phyloP scores from a whole-genome alignment of 2,888 invertebrate species.

The Volucella zonaria region DNA sequence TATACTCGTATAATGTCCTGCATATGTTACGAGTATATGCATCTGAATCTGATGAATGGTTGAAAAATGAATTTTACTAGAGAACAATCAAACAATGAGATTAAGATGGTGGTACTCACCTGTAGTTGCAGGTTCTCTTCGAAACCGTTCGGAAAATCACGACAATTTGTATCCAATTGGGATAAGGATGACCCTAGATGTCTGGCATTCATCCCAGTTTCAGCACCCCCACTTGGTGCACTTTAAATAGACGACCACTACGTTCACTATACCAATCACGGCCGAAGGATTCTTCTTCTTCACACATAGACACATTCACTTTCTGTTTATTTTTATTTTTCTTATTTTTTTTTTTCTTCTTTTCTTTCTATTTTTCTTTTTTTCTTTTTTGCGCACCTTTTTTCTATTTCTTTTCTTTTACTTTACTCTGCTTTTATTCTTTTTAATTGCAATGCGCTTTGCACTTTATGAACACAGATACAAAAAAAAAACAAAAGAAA shows the following conservation, averaged over 20 bases:
- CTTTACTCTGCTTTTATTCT: constrained; percentile 49
- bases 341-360: neutral
- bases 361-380: constrained; percentile 23
- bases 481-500: neutral
- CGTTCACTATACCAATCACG: constrained; percentile 54
- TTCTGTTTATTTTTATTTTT: constrained; percentile 53
- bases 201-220: constrained; percentile 81
- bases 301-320: constrained; percentile 68
- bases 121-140: constrained; percentile 79
- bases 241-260: constrained; percentile 58
- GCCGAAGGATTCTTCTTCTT: constrained; percentile 54
- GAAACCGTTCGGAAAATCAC: constrained; percentile 78
- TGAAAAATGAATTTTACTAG: neutral
- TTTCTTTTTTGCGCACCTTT: constrained; percentile 13
- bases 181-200: constrained; percentile 80
- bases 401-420: constrained; percentile 26
- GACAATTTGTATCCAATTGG: constrained; percentile 81
- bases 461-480: constrained; percentile 54
- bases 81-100: neutral
- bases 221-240: constrained; percentile 71
- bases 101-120: constrained; percentile 71
- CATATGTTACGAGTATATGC: no score
- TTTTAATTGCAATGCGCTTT: constrained; percentile 69
- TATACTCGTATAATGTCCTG: no score
- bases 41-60: neutral